Evolutionary conservation across 2,888 invertebrate species (phyloP).

Genomic region (Drosophila mettleri): DNA sequence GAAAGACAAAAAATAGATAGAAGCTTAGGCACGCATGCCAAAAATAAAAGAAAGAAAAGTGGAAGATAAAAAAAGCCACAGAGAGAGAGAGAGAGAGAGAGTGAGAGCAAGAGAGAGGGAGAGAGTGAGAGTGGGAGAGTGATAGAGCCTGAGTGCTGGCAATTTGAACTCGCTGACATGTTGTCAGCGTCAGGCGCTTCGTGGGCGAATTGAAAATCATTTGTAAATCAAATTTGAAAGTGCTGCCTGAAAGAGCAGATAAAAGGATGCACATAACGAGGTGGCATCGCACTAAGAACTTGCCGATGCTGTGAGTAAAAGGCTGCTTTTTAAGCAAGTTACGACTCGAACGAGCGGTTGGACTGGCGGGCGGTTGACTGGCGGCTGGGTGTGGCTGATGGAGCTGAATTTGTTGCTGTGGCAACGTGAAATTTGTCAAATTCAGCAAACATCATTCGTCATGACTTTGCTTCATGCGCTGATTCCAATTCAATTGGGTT

Average conservation of each 20-base stretch:
- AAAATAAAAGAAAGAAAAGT: conserved; percentile 18
- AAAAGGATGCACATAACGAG: conserved; percentile 54
- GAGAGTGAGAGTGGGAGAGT: not conserved
- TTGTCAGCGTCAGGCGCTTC: conserved; percentile 36
- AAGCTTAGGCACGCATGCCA: conserved; percentile 32
- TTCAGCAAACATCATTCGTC: conserved; percentile 71
- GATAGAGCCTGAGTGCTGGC: conserved; percentile 29
- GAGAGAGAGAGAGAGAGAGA: not conserved
- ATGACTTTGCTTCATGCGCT: conserved; percentile 44
- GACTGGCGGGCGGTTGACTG: not conserved
- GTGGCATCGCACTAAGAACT: conserved; percentile 3
- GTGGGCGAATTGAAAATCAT: conserved; percentile 63
- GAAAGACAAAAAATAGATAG: conserved; percentile 28
- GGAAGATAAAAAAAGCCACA: not conserved
- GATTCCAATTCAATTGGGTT: conserved; percentile 53
- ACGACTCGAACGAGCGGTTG: no score
- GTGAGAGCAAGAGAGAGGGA: not conserved
- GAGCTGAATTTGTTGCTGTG: conserved; percentile 42
- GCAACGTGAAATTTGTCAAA: conserved; percentile 60
- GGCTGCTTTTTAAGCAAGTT: conserved; percentile 11
- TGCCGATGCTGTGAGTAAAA: conserved; percentile 15
- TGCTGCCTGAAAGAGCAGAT: conserved; percentile 38
- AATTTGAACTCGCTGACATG: conserved; percentile 42
- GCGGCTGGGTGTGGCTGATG: not conserved
- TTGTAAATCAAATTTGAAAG: conserved; percentile 71